A percentile compares a stretch with the other conserved stretches of the same genome.
Evolutionary conservation across 2,797 vertebrate species (phyloP).

Genomic region (Naso thynnoides): DNA sequence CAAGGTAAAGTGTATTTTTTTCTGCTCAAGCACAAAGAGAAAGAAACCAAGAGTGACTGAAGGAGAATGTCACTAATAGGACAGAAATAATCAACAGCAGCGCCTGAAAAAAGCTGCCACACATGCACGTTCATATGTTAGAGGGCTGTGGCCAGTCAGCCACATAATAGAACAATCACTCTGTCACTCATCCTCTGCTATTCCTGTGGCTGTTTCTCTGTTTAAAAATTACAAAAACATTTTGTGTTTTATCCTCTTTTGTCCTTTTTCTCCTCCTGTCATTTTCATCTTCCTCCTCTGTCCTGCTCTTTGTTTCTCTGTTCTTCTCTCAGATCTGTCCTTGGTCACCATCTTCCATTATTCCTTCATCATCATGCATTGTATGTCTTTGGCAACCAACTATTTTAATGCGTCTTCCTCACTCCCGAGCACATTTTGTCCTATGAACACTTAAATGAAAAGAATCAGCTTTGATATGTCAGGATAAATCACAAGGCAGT

Average conservation of each 20-base stretch:
- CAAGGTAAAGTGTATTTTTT: constrained; percentile 59
- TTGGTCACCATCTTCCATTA: constrained; percentile 72
- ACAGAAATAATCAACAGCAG: constrained; percentile 72
- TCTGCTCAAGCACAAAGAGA: constrained; percentile 17
- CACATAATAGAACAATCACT: constrained; percentile 87
- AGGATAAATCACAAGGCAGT: constrained; percentile 24
- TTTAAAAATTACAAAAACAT: constrained; percentile 70
- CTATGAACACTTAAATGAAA: constrained; percentile 48
- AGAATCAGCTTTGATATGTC: constrained; percentile 44
- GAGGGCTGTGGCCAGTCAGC: constrained; percentile 86
- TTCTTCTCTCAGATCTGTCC: constrained; percentile 68
- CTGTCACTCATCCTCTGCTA: constrained; percentile 82
- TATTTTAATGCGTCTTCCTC: constrained; percentile 66
- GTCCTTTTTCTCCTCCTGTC: constrained; percentile 69
- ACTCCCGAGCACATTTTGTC: constrained; percentile 53
- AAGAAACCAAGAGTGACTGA: constrained; percentile 38
- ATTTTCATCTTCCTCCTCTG: constrained; percentile 60
- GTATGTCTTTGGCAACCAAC: constrained; percentile 65
- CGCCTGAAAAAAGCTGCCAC: constrained; percentile 70
- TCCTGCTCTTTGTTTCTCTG: constrained; percentile 68
- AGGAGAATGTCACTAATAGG: constrained; percentile 69
- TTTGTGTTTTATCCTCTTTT: constrained; percentile 61
- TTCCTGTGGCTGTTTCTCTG: constrained; percentile 60
- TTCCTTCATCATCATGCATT: constrained; percentile 71
- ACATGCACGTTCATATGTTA: constrained; percentile 81